Evolutionary conservation across 2,113 vertebrate genomes (phyloP).

Genomic region (Chascanopsetta lugubris): DNA sequence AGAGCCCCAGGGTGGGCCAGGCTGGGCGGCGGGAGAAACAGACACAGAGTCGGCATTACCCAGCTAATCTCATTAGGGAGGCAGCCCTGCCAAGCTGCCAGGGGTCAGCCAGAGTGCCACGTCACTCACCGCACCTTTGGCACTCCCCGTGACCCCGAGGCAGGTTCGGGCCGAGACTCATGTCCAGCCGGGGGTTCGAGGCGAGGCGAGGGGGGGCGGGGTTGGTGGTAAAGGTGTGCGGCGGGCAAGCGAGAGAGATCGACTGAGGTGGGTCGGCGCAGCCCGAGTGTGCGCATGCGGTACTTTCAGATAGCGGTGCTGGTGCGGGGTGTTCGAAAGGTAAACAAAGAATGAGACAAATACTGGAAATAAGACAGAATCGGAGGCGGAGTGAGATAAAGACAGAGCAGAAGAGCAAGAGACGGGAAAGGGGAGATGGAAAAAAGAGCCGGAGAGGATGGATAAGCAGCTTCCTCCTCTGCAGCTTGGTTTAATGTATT

Average conservation of each 20-base stretch:
- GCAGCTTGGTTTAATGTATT: constrained; percentile 74
- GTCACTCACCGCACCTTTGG: constrained; percentile 83
- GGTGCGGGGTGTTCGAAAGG: constrained; percentile 33
- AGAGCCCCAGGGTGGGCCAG: constrained; percentile 77
- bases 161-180: constrained; percentile 56
- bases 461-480: constrained; percentile 62
- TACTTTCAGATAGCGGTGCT: constrained; percentile 40
- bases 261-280: not conserved
- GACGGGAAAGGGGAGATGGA: not conserved
- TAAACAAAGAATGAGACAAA: constrained; percentile 36
- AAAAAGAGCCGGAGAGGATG: constrained; percentile 36
- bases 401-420: constrained; percentile 25
- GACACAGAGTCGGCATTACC: constrained; percentile 84
- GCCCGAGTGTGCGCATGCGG: constrained; percentile 23
- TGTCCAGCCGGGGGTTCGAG: constrained; percentile 46
- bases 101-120: constrained; percentile 85
- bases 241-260: constrained; percentile 15
- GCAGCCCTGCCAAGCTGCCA: constrained; percentile 77
- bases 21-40: constrained; percentile 77
- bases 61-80: constrained; percentile 85
- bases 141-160: constrained; percentile 70
- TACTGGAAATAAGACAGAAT: too few relatives aligned
- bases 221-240: constrained; percentile 35
- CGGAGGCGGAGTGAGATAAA: constrained; percentile 32
- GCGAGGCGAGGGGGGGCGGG: constrained; percentile 30